Conservation (phyloP, 2,113 vertebrate species). For the Corapipo altera region DNA sequence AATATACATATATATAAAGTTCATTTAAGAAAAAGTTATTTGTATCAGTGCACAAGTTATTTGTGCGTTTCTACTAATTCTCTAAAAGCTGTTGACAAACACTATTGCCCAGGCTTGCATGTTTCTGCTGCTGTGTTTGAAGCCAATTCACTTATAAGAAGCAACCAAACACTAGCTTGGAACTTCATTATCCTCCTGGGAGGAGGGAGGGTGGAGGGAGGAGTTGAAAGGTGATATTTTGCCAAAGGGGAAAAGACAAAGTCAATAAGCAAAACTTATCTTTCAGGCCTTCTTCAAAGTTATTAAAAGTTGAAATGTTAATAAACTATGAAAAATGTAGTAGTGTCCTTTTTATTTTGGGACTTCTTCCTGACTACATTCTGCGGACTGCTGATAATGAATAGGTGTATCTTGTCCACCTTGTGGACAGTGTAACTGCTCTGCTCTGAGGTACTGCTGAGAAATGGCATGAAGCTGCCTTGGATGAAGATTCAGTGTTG, state of each 20-base stretch:
- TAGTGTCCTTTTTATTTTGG: slow-evolving; percentile 40
- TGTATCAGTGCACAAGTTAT: background rate
- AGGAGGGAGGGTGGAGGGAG: background rate
- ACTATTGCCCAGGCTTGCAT: background rate
- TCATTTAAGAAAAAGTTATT: background rate
- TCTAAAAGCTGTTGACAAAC: slow-evolving; percentile 8
- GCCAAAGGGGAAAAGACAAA: slow-evolving; percentile 19
- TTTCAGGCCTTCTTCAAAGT: slow-evolving; percentile 47
- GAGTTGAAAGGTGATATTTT: slow-evolving; percentile 16
- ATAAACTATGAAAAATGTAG: slow-evolving; percentile 44
- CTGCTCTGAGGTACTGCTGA: background rate
- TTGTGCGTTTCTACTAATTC: background rate
- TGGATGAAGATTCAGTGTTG: background rate
- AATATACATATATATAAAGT: background rate
- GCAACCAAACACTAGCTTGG: slow-evolving; percentile 16
- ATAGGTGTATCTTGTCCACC: background rate
- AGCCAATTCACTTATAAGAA: background rate
- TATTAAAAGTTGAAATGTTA: slow-evolving; percentile 47
- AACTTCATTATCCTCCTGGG: background rate
- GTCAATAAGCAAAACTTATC: slow-evolving; percentile 19
- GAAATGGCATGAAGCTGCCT: background rate
- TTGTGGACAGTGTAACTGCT: rapidly evolving
- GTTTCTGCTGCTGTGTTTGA: slow-evolving; percentile 41
- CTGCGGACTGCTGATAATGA: background rate
- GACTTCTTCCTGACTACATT: background rate